phyloP scores from a whole-genome alignment of 2,797 vertebrate species.

The Melanotaenia boesemani region DNA sequence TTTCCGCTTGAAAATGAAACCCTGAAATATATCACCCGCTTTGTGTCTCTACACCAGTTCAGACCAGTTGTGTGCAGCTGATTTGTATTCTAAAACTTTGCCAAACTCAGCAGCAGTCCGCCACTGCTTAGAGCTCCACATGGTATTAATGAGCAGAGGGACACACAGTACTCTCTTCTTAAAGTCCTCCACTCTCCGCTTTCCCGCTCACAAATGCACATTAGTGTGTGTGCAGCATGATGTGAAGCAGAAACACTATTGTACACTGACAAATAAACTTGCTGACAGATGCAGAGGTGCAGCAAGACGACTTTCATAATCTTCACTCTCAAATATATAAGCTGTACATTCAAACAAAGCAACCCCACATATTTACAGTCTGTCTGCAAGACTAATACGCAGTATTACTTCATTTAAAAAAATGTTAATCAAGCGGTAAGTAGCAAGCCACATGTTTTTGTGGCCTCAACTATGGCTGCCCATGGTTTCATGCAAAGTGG shows the following conservation, averaged over 20 bases:
- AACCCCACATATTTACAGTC: not conserved
- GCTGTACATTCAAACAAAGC: not conserved
- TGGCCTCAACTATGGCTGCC: not conserved
- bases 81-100: slow-evolving; percentile 60
- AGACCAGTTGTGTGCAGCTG: slow-evolving; percentile 48
- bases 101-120: slow-evolving; percentile 62
- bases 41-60: slow-evolving; percentile 39
- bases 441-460: slow-evolving; percentile 21
- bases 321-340: not conserved
- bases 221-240: not conserved
- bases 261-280: slow-evolving; percentile 3
- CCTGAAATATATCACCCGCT: slow-evolving; percentile 7
- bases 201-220: slow-evolving; percentile 19
- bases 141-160: slow-evolving; percentile 73
- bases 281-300: not conserved
- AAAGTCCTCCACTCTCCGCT: slow-evolving; percentile 33
- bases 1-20: slow-evolving; percentile 25
- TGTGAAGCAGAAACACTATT: not conserved
- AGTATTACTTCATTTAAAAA: slow-evolving; percentile 13
- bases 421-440: slow-evolving; percentile 10
- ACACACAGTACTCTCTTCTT: slow-evolving; percentile 56
- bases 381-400: not conserved
- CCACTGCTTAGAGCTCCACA: slow-evolving; percentile 54
- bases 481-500: slow-evolving; percentile 16
- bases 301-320: not conserved